A percentile compares a stretch with the other conserved stretches of the same genome.
These are phyloP conservation scores for Tragelaphus scriptus DNA, from an alignment of 2,113 vertebrate species.

Conservation along the genomic window DNA sequence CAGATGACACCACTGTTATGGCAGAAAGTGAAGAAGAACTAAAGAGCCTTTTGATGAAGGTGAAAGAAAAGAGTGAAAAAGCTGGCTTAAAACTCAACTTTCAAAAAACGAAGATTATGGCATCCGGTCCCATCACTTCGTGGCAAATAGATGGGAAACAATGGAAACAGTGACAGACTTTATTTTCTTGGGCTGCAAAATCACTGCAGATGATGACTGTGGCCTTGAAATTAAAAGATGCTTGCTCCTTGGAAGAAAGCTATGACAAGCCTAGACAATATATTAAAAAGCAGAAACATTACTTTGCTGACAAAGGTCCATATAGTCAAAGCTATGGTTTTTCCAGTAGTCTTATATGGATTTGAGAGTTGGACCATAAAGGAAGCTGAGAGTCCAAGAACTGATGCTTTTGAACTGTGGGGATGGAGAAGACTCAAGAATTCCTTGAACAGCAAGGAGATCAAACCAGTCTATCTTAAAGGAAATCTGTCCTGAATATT, in stretches of 20 bases:
- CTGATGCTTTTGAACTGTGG: not conserved
- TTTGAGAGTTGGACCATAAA: not conserved
- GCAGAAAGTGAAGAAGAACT: not conserved
- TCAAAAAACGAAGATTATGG: not conserved
- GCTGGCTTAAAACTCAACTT: not conserved
- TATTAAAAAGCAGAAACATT: not conserved
- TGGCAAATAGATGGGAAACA: not conserved
- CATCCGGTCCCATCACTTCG: not conserved
- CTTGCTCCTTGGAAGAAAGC: not conserved
- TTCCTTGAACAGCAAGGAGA: not conserved
- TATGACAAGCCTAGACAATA: not conserved
- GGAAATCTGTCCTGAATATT: not conserved
- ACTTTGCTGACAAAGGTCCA: not conserved
- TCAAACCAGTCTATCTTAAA: not conserved
- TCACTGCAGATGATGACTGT: not conserved
- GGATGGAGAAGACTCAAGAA: not conserved
- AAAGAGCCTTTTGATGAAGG: not conserved
- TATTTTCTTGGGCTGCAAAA: not conserved
- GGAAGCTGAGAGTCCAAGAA: not conserved
- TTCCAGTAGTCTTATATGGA: not conserved
- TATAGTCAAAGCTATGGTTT: not conserved
- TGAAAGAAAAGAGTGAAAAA: not conserved
- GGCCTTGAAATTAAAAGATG: not conserved
- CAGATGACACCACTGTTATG: not conserved
- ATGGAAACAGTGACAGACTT: not conserved